Conservation (phyloP, 2,113 vertebrate genomes). For the Bucco capensis region DNA sequence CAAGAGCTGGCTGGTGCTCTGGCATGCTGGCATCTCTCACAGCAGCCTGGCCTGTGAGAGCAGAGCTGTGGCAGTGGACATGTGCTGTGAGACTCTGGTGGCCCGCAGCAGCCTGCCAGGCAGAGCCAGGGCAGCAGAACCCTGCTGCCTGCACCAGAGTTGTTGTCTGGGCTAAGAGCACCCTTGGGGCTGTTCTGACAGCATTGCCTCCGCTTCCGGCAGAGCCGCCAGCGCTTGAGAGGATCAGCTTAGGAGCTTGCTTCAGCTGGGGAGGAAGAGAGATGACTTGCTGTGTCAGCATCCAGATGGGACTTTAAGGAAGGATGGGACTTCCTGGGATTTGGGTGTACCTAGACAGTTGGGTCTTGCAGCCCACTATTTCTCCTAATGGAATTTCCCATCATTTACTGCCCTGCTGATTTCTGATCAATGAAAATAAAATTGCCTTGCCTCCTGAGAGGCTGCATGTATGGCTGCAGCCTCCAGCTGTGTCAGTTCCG, state of each 20-base stretch:
- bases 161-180: neutral
- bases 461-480: conserved; percentile 76
- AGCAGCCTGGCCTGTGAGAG: neutral
- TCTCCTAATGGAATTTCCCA: conserved; percentile 85
- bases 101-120: neutral
- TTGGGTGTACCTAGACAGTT: conserved; percentile 60
- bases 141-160: neutral
- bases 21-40: rapidly evolving
- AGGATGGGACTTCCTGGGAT: conserved; percentile 8
- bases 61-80: neutral
- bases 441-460: conserved; percentile 84
- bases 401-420: conserved; percentile 85
- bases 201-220: neutral
- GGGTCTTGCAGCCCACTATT: conserved; percentile 64
- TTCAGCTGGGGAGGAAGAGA: neutral
- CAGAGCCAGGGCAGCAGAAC: neutral
- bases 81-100: neutral
- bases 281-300: neutral
- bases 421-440: conserved; percentile 89
- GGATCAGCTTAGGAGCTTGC: neutral
- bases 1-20: neutral
- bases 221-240: neutral
- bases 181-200: conserved; percentile 19
- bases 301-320: neutral
- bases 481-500: conserved; percentile 84